phyloP scores from a whole-genome alignment of 2,113 vertebrate genomes.

The Notechis scutatus region DNA sequence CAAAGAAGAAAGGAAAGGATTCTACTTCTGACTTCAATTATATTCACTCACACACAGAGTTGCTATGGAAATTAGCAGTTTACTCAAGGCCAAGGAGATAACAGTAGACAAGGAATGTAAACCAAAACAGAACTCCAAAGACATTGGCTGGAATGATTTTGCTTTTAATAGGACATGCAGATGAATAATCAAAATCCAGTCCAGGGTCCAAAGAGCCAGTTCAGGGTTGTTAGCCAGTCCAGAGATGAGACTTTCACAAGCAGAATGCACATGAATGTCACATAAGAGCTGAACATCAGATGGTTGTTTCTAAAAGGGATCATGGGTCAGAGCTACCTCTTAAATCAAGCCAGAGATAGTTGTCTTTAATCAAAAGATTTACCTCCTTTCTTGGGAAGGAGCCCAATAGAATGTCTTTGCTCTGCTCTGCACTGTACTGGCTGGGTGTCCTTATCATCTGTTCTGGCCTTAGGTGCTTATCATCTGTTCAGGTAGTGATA shows the following conservation, averaged over 20 bases:
- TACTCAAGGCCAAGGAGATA: not conserved
- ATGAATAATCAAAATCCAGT: too few relatives aligned
- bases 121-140: not conserved
- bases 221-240: too few relatives aligned
- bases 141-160: too few relatives aligned
- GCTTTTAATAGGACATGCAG: too few relatives aligned
- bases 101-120: not conserved
- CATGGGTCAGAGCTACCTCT: not conserved
- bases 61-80: not conserved
- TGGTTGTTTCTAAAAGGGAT: not conserved
- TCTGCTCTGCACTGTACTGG: not conserved
- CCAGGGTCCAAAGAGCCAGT: too few relatives aligned
- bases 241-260: too few relatives aligned
- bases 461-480: too few relatives aligned
- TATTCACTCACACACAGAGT: not conserved
- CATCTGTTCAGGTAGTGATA: not conserved
- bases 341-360: not conserved
- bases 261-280: not conserved
- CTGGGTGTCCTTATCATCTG: not conserved
- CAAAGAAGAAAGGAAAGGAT: not conserved
- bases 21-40: not conserved
- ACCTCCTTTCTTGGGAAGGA: too few relatives aligned
- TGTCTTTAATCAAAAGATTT: not conserved
- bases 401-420: too few relatives aligned
- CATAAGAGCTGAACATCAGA: not conserved